Conservation (phyloP, 2,113 vertebrate species). For the Loxodonta africana region DNA sequence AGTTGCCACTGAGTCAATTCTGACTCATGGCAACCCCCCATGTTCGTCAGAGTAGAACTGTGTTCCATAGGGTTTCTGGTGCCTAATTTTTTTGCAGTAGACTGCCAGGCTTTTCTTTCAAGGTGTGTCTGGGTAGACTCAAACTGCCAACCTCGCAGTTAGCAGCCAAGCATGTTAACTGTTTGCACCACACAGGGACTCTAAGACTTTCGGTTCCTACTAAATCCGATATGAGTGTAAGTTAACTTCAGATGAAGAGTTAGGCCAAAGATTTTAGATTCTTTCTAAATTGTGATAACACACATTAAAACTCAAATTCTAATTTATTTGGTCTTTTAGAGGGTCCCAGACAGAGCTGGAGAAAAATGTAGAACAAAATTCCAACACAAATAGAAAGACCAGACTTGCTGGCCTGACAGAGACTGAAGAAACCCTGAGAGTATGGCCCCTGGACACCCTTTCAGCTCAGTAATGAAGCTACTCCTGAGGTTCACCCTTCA, state of each 20-base stretch:
- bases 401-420: too few relatives aligned
- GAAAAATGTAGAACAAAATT: too few relatives aligned
- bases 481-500: too few relatives aligned
- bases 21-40: not conserved
- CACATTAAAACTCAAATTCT: not conserved
- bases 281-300: not conserved
- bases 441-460: too few relatives aligned
- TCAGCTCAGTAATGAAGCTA: too few relatives aligned
- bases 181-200: not conserved
- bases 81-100: not conserved
- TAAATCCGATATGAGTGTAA: not conserved
- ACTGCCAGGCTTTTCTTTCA: not conserved
- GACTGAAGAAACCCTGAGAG: too few relatives aligned
- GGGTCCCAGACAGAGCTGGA: too few relatives aligned
- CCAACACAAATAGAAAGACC: too few relatives aligned
- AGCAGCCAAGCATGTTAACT: not conserved
- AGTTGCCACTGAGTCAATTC: not conserved
- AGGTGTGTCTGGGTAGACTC: not conserved
- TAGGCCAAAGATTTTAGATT: not conserved
- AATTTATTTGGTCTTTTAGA: not conserved
- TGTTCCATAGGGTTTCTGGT: not conserved
- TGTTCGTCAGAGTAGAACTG: not conserved
- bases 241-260: not conserved
- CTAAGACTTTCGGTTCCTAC: not conserved
- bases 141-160: not conserved